These are phyloP conservation scores for Calephelis virginiensis DNA, from an alignment of 1,140 invertebrate species.

Conservation along the genomic window DNA sequence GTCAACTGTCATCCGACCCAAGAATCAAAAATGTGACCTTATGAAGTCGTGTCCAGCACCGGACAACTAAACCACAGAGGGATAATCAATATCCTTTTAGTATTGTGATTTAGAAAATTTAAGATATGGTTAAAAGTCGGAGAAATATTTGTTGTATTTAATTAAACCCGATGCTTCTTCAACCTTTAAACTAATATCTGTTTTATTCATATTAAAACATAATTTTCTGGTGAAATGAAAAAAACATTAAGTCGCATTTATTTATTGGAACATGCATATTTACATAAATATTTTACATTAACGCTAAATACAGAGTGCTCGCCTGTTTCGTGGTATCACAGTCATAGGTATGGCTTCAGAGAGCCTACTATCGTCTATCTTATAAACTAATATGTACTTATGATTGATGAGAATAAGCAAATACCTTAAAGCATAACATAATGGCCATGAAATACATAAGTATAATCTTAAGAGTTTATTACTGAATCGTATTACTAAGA, in stretches of 20 bases:
- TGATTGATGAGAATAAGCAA: conserved; percentile 1
- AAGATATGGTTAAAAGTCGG: too few relatives aligned
- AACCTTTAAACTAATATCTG: too few relatives aligned
- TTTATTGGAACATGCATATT: conserved; percentile 46
- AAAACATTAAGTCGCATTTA: conserved; percentile 43
- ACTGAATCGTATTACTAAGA: conserved; percentile 23
- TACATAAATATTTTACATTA: conserved; percentile 52
- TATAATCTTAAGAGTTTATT: neutral
- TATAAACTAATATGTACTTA: neutral
- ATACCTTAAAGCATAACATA: conserved; percentile 6
- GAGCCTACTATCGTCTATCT: conserved; percentile 2
- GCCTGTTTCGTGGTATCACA: conserved; percentile 56
- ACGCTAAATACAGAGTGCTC: conserved; percentile 47
- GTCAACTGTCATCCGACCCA: too few relatives aligned
- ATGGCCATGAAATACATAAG: neutral
- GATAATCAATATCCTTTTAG: too few relatives aligned
- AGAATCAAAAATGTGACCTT: too few relatives aligned
- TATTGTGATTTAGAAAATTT: too few relatives aligned
- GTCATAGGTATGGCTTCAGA: conserved; percentile 36
- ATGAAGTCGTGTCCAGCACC: too few relatives aligned
- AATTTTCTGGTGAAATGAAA: too few relatives aligned
- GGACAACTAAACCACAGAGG: too few relatives aligned
- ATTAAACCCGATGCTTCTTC: too few relatives aligned
- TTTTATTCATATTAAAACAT: too few relatives aligned
- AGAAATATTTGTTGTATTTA: too few relatives aligned